These are phyloP conservation scores for Ammodytes dubius DNA, from an alignment of 2,113 vertebrate genomes.

Conservation along the genomic window DNA sequence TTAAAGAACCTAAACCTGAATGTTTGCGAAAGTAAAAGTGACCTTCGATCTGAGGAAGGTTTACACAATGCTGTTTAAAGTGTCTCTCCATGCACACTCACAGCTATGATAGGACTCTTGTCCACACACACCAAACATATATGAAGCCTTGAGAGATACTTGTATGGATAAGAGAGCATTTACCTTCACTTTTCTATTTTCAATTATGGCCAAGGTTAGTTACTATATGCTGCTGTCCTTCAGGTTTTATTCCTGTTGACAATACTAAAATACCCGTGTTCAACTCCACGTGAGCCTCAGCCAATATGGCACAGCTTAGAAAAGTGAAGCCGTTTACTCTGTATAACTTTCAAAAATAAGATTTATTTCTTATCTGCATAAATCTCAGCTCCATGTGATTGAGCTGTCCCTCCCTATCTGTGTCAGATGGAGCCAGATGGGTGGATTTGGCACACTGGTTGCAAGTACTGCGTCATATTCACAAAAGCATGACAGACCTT, in stretches of 20 bases:
- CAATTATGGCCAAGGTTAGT: conserved; percentile 2
- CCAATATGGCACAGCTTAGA: background rate
- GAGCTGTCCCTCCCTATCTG: conserved; percentile 2
- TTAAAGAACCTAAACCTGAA: no score
- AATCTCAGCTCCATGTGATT: background rate
- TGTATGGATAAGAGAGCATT: background rate
- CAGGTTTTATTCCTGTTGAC: background rate
- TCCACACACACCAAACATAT: background rate
- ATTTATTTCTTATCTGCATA: background rate
- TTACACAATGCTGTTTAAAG: conserved; percentile 11
- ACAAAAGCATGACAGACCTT: conserved; percentile 34
- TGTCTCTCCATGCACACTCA: background rate
- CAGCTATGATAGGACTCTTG: conserved; percentile 10
- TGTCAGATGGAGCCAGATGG: conserved; percentile 35
- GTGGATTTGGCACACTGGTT: conserved; percentile 32
- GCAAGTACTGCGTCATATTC: background rate
- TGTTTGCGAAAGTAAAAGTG: no score
- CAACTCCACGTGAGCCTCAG: background rate
- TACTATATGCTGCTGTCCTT: background rate
- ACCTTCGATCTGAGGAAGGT: conserved; percentile 18
- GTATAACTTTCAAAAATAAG: conserved; percentile 12
- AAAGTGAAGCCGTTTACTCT: conserved; percentile 1
- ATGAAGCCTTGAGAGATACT: background rate
- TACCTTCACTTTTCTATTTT: background rate
- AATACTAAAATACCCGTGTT: background rate